These are phyloP conservation scores for Nanorana parkeri DNA, from an alignment of 2,113 vertebrate species.

Conservation along the genomic window DNA sequence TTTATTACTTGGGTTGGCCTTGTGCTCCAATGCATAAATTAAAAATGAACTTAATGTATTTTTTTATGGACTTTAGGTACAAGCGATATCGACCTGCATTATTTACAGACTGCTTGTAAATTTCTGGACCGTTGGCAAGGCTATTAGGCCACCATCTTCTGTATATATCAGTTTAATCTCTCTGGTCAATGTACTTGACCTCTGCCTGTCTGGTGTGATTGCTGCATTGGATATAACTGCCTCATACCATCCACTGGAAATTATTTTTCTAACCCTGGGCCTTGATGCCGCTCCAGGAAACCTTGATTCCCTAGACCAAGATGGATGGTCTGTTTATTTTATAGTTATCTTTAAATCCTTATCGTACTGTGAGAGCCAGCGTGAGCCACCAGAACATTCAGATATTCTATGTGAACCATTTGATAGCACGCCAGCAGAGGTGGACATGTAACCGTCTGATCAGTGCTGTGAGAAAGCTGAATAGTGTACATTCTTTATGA, in stretches of 20 bases:
- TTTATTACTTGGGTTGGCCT: too few relatives aligned
- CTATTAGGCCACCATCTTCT: background rate
- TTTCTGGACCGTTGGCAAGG: too few relatives aligned
- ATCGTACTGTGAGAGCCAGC: constrained; percentile 12
- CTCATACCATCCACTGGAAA: background rate
- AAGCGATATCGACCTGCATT: too few relatives aligned
- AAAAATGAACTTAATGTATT: too few relatives aligned
- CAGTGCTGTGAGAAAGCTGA: background rate
- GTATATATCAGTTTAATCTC: background rate
- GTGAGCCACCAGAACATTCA: background rate
- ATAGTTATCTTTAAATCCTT: background rate
- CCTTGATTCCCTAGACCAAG: constrained; percentile 10
- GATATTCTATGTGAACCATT: background rate
- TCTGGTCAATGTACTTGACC: background rate
- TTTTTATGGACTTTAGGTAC: too few relatives aligned
- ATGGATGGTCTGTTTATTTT: background rate
- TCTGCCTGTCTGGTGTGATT: background rate
- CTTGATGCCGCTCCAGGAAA: constrained; percentile 2
- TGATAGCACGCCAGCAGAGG: background rate
- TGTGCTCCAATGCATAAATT: too few relatives aligned
- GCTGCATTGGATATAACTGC: background rate
- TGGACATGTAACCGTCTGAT: background rate
- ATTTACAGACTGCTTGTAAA: too few relatives aligned
- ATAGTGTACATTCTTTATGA: constrained; percentile 2
- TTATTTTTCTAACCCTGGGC: background rate